Conservation (phyloP, 1,140 invertebrate genomes). For the Paracyclopina nana region DNA sequence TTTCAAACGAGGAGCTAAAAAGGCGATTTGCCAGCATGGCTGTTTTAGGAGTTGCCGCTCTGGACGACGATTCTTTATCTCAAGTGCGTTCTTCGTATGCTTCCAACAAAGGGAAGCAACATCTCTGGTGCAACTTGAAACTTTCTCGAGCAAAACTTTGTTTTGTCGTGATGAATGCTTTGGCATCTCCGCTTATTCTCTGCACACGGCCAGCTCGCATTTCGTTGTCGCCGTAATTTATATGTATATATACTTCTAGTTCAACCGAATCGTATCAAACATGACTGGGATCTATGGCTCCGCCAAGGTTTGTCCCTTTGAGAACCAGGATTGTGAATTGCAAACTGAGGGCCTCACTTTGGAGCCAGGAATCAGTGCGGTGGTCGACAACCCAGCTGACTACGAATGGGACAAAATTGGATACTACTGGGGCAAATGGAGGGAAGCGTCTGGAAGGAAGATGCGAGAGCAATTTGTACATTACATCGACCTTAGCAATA, state of each 20-base stretch:
- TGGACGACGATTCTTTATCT: too few relatives aligned
- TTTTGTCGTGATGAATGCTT: too few relatives aligned
- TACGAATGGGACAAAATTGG: constrained; percentile 37
- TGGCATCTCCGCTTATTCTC: too few relatives aligned
- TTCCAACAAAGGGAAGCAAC: background rate
- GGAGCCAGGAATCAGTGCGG: background rate
- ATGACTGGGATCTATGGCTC: background rate
- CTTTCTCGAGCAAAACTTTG: too few relatives aligned
- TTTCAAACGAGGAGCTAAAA: background rate
- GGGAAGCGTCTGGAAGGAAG: constrained; percentile 45
- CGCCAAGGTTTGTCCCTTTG: background rate
- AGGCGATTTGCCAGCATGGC: background rate
- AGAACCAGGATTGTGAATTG: background rate
- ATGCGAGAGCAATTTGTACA: constrained; percentile 43
- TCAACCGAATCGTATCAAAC: background rate
- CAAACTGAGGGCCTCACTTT: constrained; percentile 3
- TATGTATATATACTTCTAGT: background rate
- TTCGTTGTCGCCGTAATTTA: too few relatives aligned
- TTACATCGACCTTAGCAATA: constrained; percentile 52
- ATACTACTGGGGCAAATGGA: constrained; percentile 53
- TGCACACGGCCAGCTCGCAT: too few relatives aligned
- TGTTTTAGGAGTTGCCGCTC: background rate
- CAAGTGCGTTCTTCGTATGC: too few relatives aligned
- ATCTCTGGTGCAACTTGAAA: background rate
- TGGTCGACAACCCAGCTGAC: background rate